Evolutionary conservation across 2,113 vertebrate genomes (phyloP).

Genomic region (Labrus mixtus): DNA sequence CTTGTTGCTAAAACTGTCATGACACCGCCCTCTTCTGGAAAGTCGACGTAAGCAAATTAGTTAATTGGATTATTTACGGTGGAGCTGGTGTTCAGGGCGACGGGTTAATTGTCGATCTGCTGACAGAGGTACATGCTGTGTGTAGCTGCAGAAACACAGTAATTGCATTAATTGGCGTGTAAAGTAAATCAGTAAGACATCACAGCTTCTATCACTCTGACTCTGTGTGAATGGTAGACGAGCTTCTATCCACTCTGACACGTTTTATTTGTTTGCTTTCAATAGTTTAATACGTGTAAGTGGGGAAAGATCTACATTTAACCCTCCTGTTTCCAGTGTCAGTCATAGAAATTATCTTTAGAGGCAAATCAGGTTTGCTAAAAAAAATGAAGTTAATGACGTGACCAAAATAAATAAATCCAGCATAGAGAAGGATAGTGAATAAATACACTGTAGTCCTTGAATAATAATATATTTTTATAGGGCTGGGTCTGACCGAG

Average conservation of each 20-base stretch:
- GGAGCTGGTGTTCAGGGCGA: neutral
- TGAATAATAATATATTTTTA: too few species aligned
- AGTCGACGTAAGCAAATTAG: conserved; percentile 55
- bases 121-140: neutral
- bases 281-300: neutral
- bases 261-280: neutral
- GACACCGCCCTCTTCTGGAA: conserved; percentile 82
- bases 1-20: conserved; percentile 57
- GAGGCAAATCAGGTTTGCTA: neutral
- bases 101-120: conserved; percentile 11
- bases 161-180: neutral
- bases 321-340: conserved; percentile 1
- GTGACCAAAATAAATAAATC: too few species aligned
- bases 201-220: neutral
- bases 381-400: neutral
- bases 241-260: neutral
- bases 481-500: neutral
- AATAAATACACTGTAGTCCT: too few species aligned
- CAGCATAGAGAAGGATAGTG: too few species aligned
- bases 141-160: neutral
- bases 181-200: neutral
- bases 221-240: neutral
- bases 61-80: conserved; percentile 66
- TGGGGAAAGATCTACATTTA: conserved; percentile 38
- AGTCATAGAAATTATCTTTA: neutral